A percentile compares a stretch with the other conserved stretches of the same genome.
Evolutionary conservation across 2,797 vertebrate species (phyloP).

Genomic region (Zenarchopterus dispar): DNA sequence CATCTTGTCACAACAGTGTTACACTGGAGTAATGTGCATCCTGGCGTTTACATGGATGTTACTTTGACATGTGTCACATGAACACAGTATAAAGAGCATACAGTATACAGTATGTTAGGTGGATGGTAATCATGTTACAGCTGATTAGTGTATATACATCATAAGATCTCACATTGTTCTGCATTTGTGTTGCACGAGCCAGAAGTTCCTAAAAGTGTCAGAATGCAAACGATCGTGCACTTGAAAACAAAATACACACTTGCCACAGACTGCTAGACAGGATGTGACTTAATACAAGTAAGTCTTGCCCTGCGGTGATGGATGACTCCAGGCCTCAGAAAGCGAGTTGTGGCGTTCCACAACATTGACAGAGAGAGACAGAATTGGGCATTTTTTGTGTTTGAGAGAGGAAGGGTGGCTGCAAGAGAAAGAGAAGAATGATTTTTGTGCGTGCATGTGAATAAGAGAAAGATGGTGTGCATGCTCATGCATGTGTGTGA

Average conservation of each 20-base stretch:
- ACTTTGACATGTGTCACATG: too few relatives aligned
- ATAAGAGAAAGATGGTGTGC: slow-evolving; percentile 36
- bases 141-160: too few relatives aligned
- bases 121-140: too few relatives aligned
- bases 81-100: too few relatives aligned
- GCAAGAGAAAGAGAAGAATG: slow-evolving; percentile 62
- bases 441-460: slow-evolving; percentile 57
- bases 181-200: too few relatives aligned
- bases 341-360: slow-evolving; percentile 67
- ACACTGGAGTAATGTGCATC: too few relatives aligned
- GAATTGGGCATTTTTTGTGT: slow-evolving; percentile 51
- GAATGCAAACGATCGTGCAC: neutral
- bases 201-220: neutral
- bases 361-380: slow-evolving; percentile 66
- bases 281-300: slow-evolving; percentile 61
- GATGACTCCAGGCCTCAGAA: slow-evolving; percentile 66
- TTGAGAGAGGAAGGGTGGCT: slow-evolving; percentile 43
- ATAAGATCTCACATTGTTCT: too few relatives aligned
- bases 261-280: slow-evolving; percentile 37
- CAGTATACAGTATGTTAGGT: too few relatives aligned
- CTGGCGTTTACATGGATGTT: too few relatives aligned
- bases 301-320: slow-evolving; percentile 61
- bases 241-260: slow-evolving; percentile 7
- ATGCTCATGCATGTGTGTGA: slow-evolving; percentile 25
- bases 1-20: too few relatives aligned